Base-by-base conservation (phyloP, 2,113 vertebrate species). In the Eptesicus fuscus region DNA sequence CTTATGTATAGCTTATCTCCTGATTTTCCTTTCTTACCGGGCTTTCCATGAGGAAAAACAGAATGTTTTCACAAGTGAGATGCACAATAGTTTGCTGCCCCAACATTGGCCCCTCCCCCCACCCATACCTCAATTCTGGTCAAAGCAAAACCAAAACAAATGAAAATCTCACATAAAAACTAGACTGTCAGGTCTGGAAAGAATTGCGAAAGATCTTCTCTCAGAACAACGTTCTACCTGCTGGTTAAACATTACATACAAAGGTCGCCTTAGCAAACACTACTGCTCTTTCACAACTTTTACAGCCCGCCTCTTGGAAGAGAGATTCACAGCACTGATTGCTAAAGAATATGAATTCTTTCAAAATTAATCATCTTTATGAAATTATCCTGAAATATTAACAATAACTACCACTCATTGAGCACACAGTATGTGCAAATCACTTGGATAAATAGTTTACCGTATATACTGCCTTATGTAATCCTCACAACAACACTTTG, bases 181-280 rank as follows among this genome's bases (percentile, higher is more conserved):
- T 82, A 40, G 35, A 63, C n/a, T 63, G 17, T 80, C 28, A 67
- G 61, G 35, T 18, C 61, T 95, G 42, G 37, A 82, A 86, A 92
- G 47, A 92, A 76, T 76, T 92, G 18, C 44, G 85, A 85, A 90
- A 82, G 10, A 63, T 77, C 74, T 44, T 44, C 59, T 90, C 18
- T 67, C 23, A 85, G 37, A 80, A 74, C 67, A 93, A 71, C 53
- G 53, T 49, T 30, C 28, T 44, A 73, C 13, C 40, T 94, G 13
- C 65, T 90, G 42, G 56, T 73, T 92, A 92, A 95, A 76, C 49
- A 28, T 91, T 88, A 44, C 40, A 90, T 42, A 51, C 40, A 90
- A 90, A 92, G 53, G n/a, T 94, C 42, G 11, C 40, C 67, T 80
- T 80, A 92, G 67, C n/a, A 90, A 92, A 92, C 65, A 79, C 35